Percentiles rank a stretch among this genome's conserved stretches.
phyloP scores from a whole-genome alignment of 1,140 invertebrate species.

The Drosophila ohnishii region DNA sequence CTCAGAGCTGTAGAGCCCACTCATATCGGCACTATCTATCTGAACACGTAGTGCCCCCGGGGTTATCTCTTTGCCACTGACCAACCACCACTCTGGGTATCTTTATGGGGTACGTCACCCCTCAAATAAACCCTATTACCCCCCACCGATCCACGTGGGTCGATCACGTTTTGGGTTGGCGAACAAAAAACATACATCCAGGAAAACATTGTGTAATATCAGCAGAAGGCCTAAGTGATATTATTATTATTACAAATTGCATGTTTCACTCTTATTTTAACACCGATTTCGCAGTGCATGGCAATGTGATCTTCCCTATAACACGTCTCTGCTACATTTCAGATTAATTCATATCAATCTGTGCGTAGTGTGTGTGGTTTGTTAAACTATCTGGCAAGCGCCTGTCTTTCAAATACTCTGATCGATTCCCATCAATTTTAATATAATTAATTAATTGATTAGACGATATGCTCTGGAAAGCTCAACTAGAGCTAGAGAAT shows the following conservation, averaged over 20 bases:
- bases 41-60: constrained; percentile 36
- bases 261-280: constrained; percentile 20
- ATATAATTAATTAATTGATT: constrained; percentile 15
- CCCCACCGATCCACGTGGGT: constrained; percentile 49
- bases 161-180: constrained; percentile 56
- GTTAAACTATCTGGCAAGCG: not conserved
- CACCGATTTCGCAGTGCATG: constrained; percentile 2
- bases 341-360: constrained; percentile 20
- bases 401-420: constrained; percentile 3
- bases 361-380: not conserved
- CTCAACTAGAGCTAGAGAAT: too few relatives aligned
- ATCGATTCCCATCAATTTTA: constrained; percentile 1
- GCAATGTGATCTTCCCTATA: constrained; percentile 1
- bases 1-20: constrained; percentile 6
- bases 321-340: constrained; percentile 11
- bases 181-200: constrained; percentile 33
- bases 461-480: not conserved
- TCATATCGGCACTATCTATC: constrained; percentile 35
- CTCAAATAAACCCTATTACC: constrained; percentile 27
- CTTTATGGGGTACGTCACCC: constrained; percentile 35
- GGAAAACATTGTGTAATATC: constrained; percentile 35
- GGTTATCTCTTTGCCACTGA: constrained; percentile 40
- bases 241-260: constrained; percentile 27
- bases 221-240: constrained; percentile 27
- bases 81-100: constrained; percentile 25